phyloP scores from a whole-genome alignment of 2,113 vertebrate species.

The Petrocephalus zakoni region DNA sequence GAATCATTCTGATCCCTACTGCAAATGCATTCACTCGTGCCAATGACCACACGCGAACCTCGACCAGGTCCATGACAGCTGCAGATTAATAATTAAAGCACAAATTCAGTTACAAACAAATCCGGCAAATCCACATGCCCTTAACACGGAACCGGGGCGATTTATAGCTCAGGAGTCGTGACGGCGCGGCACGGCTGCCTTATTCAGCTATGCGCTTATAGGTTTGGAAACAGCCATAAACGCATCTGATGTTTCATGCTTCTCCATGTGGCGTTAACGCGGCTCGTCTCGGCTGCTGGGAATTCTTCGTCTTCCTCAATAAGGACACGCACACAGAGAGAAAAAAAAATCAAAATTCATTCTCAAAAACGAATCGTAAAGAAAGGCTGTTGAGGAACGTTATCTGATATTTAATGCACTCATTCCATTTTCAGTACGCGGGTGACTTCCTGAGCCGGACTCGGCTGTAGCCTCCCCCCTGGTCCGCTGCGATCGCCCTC shows the following conservation, averaged over 20 bases:
- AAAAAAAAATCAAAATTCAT: constrained; percentile 35
- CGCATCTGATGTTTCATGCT: constrained; percentile 37
- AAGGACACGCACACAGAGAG: constrained; percentile 25
- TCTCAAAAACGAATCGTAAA: constrained; percentile 34
- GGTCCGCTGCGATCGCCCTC: constrained; percentile 72
- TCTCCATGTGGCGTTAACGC: constrained; percentile 31
- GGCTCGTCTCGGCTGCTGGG: constrained; percentile 31
- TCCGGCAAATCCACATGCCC: constrained; percentile 23
- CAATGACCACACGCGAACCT: neutral
- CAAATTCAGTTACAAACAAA: constrained; percentile 8
- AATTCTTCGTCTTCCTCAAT: constrained; percentile 48
- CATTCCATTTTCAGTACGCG: constrained; percentile 53
- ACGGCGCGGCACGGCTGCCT: neutral
- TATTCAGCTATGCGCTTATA: constrained; percentile 37
- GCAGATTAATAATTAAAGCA: neutral
- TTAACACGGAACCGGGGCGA: constrained; percentile 17
- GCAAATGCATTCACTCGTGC: neutral
- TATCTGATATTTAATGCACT: constrained; percentile 54
- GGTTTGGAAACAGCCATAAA: constrained; percentile 16
- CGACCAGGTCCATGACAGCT: neutral
- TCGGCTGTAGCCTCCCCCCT: constrained; percentile 59
- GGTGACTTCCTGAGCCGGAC: constrained; percentile 57
- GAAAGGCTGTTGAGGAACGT: constrained; percentile 39
- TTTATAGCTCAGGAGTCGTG: neutral
- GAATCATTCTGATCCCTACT: neutral